These are phyloP conservation scores for Misgurnus mizolepis DNA, from an alignment of 2,113 vertebrate genomes.

Conservation along the genomic window DNA sequence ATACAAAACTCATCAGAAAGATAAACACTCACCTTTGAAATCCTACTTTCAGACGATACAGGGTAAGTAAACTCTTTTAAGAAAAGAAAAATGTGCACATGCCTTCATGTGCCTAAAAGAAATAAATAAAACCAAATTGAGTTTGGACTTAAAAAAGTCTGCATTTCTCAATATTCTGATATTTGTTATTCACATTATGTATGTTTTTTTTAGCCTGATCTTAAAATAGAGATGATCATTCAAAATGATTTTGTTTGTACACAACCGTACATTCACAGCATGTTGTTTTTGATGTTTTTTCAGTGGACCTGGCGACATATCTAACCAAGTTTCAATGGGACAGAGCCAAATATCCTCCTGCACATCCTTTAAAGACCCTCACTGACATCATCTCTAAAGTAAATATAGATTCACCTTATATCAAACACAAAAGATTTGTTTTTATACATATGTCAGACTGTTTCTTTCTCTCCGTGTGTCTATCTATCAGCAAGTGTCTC, in stretches of 20 bases:
- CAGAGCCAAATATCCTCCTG: conserved; percentile 91
- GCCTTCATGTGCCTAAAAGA: too few relatives aligned
- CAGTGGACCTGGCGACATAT: conserved; percentile 87
- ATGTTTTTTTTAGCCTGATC: too few relatives aligned
- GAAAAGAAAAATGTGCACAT: too few relatives aligned
- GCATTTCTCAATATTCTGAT: too few relatives aligned
- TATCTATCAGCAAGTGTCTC: conserved; percentile 83
- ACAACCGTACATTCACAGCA: background rate
- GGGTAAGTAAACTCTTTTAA: conserved; percentile 59
- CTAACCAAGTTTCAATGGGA: conserved; percentile 94
- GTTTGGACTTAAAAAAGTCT: too few relatives aligned
- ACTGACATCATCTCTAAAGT: conserved; percentile 90
- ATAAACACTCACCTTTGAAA: conserved; percentile 58
- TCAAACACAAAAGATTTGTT: background rate
- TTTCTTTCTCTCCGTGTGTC: conserved; percentile 1
- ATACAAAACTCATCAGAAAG: conserved; percentile 53
- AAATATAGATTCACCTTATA: conserved; percentile 40
- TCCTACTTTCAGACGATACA: conserved; percentile 64
- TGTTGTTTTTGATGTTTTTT: conserved; percentile 44
- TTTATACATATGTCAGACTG: background rate
- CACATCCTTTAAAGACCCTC: conserved; percentile 84
- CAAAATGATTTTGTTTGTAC: too few relatives aligned
- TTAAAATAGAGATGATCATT: too few relatives aligned
- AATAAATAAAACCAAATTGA: too few relatives aligned
- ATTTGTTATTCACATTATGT: too few relatives aligned